Evolutionary conservation across 2,888 invertebrate genomes (phyloP).

Genomic region (Dinocampus coccinellae): DNA sequence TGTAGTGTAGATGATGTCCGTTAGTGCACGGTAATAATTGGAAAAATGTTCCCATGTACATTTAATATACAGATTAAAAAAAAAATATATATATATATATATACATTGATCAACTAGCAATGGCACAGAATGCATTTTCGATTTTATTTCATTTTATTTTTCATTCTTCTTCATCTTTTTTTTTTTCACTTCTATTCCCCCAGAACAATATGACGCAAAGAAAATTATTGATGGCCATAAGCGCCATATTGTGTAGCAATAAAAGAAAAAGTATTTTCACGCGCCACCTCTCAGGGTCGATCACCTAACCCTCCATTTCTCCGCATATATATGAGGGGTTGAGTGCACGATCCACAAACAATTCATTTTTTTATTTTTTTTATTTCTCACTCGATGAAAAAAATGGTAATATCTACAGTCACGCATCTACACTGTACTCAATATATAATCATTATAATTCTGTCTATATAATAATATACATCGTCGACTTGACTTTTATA

Average conservation of each 20-base stretch:
- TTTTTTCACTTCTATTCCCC: neutral
- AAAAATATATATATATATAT: neutral
- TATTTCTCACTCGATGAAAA: neutral
- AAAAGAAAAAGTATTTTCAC: neutral
- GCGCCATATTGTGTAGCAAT: constrained; percentile 1
- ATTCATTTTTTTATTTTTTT: neutral
- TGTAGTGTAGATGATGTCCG: neutral
- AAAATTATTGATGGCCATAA: neutral
- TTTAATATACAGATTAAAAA: neutral
- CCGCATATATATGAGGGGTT: neutral
- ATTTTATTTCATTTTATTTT: neutral
- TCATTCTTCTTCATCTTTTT: neutral
- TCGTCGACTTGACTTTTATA: too few species aligned
- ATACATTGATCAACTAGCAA: neutral
- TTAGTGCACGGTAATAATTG: neutral
- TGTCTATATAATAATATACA: too few species aligned
- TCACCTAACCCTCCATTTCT: neutral
- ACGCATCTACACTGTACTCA: neutral
- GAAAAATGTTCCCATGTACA: neutral
- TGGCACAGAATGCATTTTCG: neutral
- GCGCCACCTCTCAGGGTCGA: constrained; percentile 1
- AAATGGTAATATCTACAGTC: neutral
- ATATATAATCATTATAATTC: too few species aligned
- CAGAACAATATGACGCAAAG: neutral
- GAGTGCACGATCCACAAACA: neutral